Evolutionary conservation across 23 tunicate genomes (phyloP).

Genomic region (Styela plicata): DNA sequence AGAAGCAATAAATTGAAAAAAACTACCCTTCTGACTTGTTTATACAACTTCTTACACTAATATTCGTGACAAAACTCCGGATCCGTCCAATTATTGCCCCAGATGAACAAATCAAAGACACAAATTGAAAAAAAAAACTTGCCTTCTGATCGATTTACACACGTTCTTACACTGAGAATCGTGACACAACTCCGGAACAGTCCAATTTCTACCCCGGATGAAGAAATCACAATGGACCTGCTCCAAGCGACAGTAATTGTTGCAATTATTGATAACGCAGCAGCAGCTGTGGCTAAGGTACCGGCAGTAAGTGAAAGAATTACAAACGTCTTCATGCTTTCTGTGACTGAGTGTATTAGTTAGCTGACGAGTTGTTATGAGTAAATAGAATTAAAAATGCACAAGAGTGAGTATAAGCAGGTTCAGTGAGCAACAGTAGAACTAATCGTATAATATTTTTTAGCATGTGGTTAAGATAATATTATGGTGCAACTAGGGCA

Average conservation of each 20-base stretch:
- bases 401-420: too few relatives aligned
- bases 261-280: neutral
- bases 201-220: neutral
- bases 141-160: neutral
- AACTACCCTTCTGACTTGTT: neutral
- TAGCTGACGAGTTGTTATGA: too few relatives aligned
- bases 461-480: too few relatives aligned
- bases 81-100: neutral
- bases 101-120: too few relatives aligned
- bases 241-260: neutral
- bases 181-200: neutral
- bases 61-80: neutral
- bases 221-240: neutral
- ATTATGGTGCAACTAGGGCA: too few relatives aligned
- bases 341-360: neutral
- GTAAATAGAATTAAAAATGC: too few relatives aligned
- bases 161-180: neutral
- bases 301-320: neutral
- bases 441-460: too few relatives aligned
- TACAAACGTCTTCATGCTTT: neutral
- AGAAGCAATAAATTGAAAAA: too few relatives aligned
- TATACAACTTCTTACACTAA: neutral
- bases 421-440: too few relatives aligned
- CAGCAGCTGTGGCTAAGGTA: neutral
- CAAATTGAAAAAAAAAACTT: neutral